Percentiles rank a stretch among this genome's conserved stretches.
phyloP scores from a whole-genome alignment of 2,113 vertebrate genomes.

The Tympanuchus pallidicinctus region DNA sequence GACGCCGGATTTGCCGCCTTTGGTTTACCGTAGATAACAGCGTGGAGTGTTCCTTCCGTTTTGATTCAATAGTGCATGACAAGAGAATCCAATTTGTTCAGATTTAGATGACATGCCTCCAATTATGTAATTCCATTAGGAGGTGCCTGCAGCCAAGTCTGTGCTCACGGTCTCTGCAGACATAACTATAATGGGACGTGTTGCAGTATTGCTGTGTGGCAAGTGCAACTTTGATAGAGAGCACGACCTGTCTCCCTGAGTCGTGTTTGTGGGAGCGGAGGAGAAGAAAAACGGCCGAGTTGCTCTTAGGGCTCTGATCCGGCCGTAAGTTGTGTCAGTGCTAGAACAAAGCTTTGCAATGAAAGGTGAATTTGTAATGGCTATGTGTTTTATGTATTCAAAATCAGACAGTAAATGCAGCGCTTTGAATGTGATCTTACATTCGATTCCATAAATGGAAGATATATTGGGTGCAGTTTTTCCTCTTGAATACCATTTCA shows the following conservation, averaged over 20 bases:
- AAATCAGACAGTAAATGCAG: slow-evolving; percentile 65
- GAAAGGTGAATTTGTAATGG: slow-evolving; percentile 68
- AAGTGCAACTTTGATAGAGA: slow-evolving; percentile 65
- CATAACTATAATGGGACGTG: slow-evolving; percentile 43
- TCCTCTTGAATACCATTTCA: slow-evolving; percentile 61
- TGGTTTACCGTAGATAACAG: slow-evolving; percentile 59
- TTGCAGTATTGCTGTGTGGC: slow-evolving; percentile 54
- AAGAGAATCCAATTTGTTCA: slow-evolving; percentile 74
- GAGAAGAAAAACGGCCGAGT: slow-evolving; percentile 62
- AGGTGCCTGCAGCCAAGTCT: slow-evolving; percentile 67
- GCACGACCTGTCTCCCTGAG: slow-evolving; percentile 51
- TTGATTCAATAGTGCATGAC: slow-evolving; percentile 72
- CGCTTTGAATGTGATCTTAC: slow-evolving; percentile 71
- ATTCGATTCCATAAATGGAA: slow-evolving; percentile 66
- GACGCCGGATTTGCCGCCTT: slow-evolving; percentile 19
- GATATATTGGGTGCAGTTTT: slow-evolving; percentile 63
- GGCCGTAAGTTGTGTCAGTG: slow-evolving; percentile 65
- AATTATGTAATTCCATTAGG: slow-evolving; percentile 74
- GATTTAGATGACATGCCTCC: slow-evolving; percentile 75
- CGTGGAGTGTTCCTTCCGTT: slow-evolving; percentile 48
- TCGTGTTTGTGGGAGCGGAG: slow-evolving; percentile 53
- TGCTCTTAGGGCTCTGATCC: slow-evolving; percentile 58
- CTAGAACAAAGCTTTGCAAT: slow-evolving; percentile 68
- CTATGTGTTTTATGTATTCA: slow-evolving; percentile 71
- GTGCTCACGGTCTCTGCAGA: slow-evolving; percentile 52